A percentile compares a stretch with the other conserved stretches of the same genome.
Evolutionary conservation across 2,888 invertebrate genomes (phyloP).

Genomic region (Hypomecis atomaria): DNA sequence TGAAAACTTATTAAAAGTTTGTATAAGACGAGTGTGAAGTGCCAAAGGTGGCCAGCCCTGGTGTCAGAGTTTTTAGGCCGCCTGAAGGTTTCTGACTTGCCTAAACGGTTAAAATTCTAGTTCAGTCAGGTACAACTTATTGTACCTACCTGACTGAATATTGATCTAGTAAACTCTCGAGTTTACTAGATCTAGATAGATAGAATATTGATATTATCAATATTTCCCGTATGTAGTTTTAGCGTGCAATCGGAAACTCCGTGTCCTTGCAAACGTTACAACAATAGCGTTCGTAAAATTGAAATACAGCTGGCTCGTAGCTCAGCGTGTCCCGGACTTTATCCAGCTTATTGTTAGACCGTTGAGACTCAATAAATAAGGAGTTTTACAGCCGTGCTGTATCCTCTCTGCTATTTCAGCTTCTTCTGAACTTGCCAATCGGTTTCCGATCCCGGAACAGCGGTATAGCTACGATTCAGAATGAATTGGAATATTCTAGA

Average conservation of each 20-base stretch:
- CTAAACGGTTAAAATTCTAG: too few species aligned
- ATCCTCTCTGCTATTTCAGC: slow-evolving; percentile 44
- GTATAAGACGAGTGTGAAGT: too few species aligned
- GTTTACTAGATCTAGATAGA: background rate
- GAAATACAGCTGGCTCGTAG: slow-evolving; percentile 38
- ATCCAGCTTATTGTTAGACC: slow-evolving; percentile 43
- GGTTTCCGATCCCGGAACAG: slow-evolving; percentile 46
- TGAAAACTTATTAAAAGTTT: too few species aligned
- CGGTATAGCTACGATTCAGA: slow-evolving; percentile 36
- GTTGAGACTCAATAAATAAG: slow-evolving; percentile 48
- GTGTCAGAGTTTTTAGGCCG: too few species aligned
- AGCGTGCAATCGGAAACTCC: slow-evolving; percentile 27
- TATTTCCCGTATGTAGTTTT: slow-evolving; percentile 11
- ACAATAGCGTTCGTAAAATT: slow-evolving; percentile 37
- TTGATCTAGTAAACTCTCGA: too few species aligned
- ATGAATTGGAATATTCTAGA: slow-evolving; percentile 55
- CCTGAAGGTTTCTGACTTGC: too few species aligned
- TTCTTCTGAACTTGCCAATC: slow-evolving; percentile 52
- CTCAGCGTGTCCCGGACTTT: slow-evolving; percentile 34
- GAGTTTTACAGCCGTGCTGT: slow-evolving; percentile 49
- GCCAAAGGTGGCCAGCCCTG: too few species aligned
- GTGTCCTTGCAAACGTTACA: slow-evolving; percentile 29
- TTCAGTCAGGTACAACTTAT: too few species aligned
- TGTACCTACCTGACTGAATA: too few species aligned
- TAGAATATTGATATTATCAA: too few species aligned